Evolutionary conservation across 1,140 invertebrate species (phyloP), one percentile per base, ranked within the genome.

Genomic region (Scaptomyza pallida): DNA sequence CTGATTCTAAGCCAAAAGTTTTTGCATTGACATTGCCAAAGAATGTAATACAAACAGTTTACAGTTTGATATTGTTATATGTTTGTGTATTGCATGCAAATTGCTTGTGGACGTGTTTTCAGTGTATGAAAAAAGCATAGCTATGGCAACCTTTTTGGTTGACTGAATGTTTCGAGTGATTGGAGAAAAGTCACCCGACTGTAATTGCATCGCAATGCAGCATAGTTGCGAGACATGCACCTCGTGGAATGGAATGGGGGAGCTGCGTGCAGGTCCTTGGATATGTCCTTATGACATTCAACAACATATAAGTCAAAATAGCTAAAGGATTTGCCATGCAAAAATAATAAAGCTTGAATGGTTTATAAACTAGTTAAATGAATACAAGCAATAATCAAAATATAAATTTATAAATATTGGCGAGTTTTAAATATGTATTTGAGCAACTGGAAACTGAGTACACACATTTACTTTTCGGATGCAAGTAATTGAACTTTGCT

Each of bases 401-500:
- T 43, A 10, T 45, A 19, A n/a, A n/a, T 35, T 43, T 45, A 21
- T 13, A 60, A 63, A 23, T 37, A 35, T 8, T 37, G 33, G 6
- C 40, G 50, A 5, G 43, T 45, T 60, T 40, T 60, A 65, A 63
- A 12, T 12, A 35, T 56, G 1, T 35, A 35, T 71, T 78, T 41
- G 67, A 52, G 15, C 17, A 78, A 82, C 63, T 68, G 63, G 54
- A 65, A 78, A 82, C 77, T 71, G 82, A 88, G 83, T 88, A 88
- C 82, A 88, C 83, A 88, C 82, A 88, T 88, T 89, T 88, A 88
- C 82, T 80, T 70, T 23, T 52, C 37, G 45, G 55, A 76, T 71
- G 62, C 68, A 63, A 57, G 40, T 43, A 54, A n/a, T 44, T 60
- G 10, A 45, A 40, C 33, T 45, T 30, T 63, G 30, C 47, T 45